phyloP scores from a whole-genome alignment of 2,797 vertebrate genomes.

The Diceros bicornis region DNA sequence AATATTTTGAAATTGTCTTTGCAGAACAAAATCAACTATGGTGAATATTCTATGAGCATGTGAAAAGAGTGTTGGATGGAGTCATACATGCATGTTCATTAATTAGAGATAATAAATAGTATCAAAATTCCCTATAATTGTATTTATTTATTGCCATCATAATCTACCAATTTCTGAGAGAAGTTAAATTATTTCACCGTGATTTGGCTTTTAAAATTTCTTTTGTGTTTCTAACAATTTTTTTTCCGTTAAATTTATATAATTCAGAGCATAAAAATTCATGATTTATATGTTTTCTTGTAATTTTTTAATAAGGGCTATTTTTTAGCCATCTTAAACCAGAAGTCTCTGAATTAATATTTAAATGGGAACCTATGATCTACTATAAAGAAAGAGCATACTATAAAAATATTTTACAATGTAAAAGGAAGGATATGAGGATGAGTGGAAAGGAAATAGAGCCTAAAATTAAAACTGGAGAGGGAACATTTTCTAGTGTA shows the following conservation, averaged over 20 bases:
- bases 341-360: conserved; percentile 16
- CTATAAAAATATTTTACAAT: neutral
- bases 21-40: neutral
- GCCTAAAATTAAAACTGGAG: neutral
- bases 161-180: neutral
- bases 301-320: neutral
- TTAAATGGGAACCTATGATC: neutral
- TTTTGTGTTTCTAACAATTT: neutral
- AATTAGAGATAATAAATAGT: neutral
- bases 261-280: neutral
- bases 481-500: neutral
- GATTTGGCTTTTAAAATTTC: neutral
- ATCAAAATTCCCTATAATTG: neutral
- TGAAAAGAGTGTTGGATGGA: neutral
- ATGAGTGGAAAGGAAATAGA: neutral
- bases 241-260: neutral
- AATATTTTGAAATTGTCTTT: neutral
- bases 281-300: neutral
- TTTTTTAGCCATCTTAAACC: neutral
- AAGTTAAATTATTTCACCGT: neutral
- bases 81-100: neutral
- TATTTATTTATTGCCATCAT: neutral
- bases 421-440: neutral
- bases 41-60: neutral
- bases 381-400: neutral